These are phyloP conservation scores for Bovichtus variegatus DNA, from an alignment of 2,797 vertebrate genomes.

Conservation along the genomic window DNA sequence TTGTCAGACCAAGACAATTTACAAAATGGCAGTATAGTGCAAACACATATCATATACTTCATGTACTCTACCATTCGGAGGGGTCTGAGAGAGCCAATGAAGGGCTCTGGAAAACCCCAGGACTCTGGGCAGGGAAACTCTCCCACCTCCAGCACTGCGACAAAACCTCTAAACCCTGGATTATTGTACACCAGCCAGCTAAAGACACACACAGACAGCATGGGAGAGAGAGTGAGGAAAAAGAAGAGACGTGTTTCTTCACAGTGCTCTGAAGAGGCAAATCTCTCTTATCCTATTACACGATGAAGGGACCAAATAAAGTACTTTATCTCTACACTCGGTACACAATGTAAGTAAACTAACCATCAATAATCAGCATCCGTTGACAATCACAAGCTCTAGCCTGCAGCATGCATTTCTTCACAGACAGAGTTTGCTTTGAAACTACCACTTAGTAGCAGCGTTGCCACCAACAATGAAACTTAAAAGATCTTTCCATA, in stretches of 20 bases:
- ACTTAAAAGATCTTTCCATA: not conserved
- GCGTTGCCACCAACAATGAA: not conserved
- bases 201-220: constrained; percentile 28
- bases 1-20: constrained; percentile 4
- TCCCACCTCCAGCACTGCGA: constrained; percentile 91
- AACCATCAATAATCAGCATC: constrained; percentile 38
- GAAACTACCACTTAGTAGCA: not conserved
- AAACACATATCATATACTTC: not conserved
- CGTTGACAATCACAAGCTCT: constrained; percentile 34
- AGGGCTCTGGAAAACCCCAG: constrained; percentile 92
- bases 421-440: constrained; percentile 1
- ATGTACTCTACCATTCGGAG: constrained; percentile 90
- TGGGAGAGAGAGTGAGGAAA: not conserved
- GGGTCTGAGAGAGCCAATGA: constrained; percentile 92
- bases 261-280: not conserved
- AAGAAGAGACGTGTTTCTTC: not conserved
- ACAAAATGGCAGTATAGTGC: not conserved
- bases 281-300: not conserved
- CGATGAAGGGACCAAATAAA: constrained; percentile 10
- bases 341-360: constrained; percentile 11
- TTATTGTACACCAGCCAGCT: constrained; percentile 96
- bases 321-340: not conserved
- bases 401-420: constrained; percentile 50
- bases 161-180: constrained; percentile 89
- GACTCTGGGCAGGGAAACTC: constrained; percentile 92